phyloP scores from a whole-genome alignment of 2,888 invertebrate species.

The Latrodectus hesperus region DNA sequence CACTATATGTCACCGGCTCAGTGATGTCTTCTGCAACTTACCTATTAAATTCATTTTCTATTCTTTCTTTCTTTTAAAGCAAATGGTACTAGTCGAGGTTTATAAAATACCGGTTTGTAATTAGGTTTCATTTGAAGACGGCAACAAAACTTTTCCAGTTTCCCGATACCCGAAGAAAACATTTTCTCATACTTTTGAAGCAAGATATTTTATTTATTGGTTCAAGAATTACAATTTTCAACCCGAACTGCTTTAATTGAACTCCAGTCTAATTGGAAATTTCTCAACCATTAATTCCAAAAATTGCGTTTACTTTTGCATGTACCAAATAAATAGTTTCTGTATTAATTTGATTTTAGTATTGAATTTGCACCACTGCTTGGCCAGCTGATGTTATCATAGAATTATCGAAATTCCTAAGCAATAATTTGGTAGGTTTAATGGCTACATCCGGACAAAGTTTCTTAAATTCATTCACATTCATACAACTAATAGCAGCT shows the following conservation, averaged over 20 bases:
- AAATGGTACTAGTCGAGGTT: constrained; percentile 35
- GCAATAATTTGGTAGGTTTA: constrained; percentile 54
- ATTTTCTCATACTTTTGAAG: no score
- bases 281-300: constrained; percentile 37
- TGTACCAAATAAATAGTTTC: constrained; percentile 53
- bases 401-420: constrained; percentile 55
- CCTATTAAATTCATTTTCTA: no score
- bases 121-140: constrained; percentile 49
- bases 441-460: constrained; percentile 52
- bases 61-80: constrained; percentile 28
- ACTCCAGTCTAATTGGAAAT: constrained; percentile 26
- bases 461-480: constrained; percentile 39
- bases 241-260: constrained; percentile 28
- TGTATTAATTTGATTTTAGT: constrained; percentile 53
- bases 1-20: no score
- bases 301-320: constrained; percentile 53
- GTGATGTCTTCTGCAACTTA: no score
- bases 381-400: constrained; percentile 52
- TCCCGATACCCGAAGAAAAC: constrained; percentile 44
- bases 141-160: constrained; percentile 51
- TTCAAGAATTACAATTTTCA: constrained; percentile 25
- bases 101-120: constrained; percentile 49
- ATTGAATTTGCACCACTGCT: constrained; percentile 55
- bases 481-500: constrained; percentile 29
- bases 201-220: constrained; percentile 30